phyloP scores from a whole-genome alignment of 2,888 invertebrate genomes.

The Drosophila incognita region DNA sequence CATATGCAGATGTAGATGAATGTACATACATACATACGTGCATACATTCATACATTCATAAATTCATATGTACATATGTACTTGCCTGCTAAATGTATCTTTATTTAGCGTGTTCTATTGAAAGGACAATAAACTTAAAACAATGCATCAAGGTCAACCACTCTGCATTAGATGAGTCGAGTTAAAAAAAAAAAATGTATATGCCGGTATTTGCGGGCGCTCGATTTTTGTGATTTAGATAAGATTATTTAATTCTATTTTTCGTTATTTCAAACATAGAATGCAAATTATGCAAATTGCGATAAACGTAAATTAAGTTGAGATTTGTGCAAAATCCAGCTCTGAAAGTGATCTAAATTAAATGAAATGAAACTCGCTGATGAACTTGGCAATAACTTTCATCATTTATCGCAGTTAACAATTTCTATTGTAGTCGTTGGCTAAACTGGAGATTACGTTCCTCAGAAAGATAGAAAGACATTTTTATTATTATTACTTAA shows the following conservation, averaged over 20 bases:
- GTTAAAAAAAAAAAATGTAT: not conserved
- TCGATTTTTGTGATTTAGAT: conserved; percentile 8
- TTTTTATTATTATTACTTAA: not conserved
- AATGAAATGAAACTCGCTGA: not conserved
- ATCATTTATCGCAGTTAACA: not conserved
- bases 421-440: not conserved
- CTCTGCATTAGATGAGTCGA: conserved; percentile 67
- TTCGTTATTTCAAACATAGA: conserved; percentile 18
- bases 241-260: conserved; percentile 52
- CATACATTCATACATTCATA: not conserved
- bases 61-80: conserved; percentile 33
- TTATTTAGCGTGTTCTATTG: conserved; percentile 78
- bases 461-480: not conserved
- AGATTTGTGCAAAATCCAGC: not conserved
- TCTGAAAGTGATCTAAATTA: conserved; percentile 19
- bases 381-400: no score
- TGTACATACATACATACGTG: conserved; percentile 2
- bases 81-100: conserved; percentile 50
- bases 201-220: conserved; percentile 35
- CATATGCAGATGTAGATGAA: conserved; percentile 3
- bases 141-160: conserved; percentile 76
- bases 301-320: conserved; percentile 5
- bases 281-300: conserved; percentile 50
- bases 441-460: not conserved
- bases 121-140: conserved; percentile 82